Conservation (phyloP, 2,888 invertebrate genomes). For the Amphipoea oculea region DNA sequence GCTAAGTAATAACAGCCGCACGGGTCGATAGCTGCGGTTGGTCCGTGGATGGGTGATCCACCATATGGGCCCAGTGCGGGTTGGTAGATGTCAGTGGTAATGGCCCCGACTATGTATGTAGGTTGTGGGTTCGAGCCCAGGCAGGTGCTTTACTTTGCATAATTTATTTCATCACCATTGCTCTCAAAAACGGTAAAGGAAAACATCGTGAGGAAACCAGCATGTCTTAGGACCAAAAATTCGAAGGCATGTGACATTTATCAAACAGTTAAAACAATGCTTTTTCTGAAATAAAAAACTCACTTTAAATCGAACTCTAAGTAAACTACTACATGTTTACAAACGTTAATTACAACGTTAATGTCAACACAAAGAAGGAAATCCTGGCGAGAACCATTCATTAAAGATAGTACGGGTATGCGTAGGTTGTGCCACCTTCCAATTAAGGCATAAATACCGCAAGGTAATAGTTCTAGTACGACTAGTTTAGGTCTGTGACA, state of each 20-base stretch:
- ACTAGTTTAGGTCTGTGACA: conserved; percentile 27
- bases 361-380: conserved; percentile 44
- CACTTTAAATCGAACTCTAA: background rate
- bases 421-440: conserved; percentile 54
- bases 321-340: conserved; percentile 2
- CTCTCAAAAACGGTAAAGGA: background rate
- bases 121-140: too few relatives aligned
- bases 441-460: conserved; percentile 58
- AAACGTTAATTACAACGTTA: conserved; percentile 45
- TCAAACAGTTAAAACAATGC: too few relatives aligned
- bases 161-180: too few relatives aligned
- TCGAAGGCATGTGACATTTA: background rate
- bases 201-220: background rate
- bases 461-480: conserved; percentile 41
- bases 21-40: too few relatives aligned
- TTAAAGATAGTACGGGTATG: conserved; percentile 53
- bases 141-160: too few relatives aligned
- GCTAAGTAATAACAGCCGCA: too few relatives aligned
- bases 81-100: too few relatives aligned
- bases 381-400: conserved; percentile 47
- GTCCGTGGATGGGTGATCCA: too few relatives aligned
- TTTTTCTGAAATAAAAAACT: too few relatives aligned
- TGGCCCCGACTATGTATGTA: too few relatives aligned
- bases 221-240: background rate
- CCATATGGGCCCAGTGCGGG: too few relatives aligned